Conservation (phyloP, 1,140 invertebrate genomes). For the Drosophila biarmipes region DNA sequence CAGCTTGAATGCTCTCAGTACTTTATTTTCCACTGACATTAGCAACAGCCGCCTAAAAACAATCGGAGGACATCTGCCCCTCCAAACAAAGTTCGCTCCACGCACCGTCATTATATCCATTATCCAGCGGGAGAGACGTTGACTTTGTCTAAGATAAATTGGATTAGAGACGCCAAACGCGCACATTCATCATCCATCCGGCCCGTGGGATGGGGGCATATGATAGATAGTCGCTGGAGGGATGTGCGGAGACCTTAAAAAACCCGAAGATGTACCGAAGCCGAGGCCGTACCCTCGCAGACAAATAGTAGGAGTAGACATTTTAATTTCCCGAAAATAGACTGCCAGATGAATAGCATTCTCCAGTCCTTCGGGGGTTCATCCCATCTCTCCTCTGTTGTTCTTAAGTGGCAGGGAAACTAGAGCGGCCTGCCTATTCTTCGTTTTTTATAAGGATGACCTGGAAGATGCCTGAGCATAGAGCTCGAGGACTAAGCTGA, state of each 20-base stretch:
- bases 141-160: constrained; percentile 82
- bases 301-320: constrained; percentile 80
- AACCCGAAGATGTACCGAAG: constrained; percentile 35
- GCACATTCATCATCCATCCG: constrained; percentile 74
- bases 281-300: constrained; percentile 43
- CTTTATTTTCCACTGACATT: constrained; percentile 13
- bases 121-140: constrained; percentile 38
- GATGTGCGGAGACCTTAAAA: constrained; percentile 46
- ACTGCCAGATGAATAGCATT: constrained; percentile 55
- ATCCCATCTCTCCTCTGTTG: constrained; percentile 16
- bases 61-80: constrained; percentile 64
- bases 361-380: constrained; percentile 32
- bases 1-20: constrained; percentile 8
- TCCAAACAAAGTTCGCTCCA: constrained; percentile 39
- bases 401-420: constrained; percentile 49
- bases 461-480: constrained; percentile 12
- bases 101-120: constrained; percentile 60
- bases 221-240: constrained; percentile 68
- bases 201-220: constrained; percentile 29
- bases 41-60: constrained; percentile 53
- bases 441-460: constrained; percentile 32
- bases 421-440: constrained; percentile 56
- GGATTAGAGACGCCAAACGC: constrained; percentile 78
- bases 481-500: constrained; percentile 53
- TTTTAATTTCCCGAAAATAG: constrained; percentile 78